Evolutionary conservation across 2,113 vertebrate species (phyloP), one percentile per base, ranked within the genome.

Genomic region (Sorex araneus): DNA sequence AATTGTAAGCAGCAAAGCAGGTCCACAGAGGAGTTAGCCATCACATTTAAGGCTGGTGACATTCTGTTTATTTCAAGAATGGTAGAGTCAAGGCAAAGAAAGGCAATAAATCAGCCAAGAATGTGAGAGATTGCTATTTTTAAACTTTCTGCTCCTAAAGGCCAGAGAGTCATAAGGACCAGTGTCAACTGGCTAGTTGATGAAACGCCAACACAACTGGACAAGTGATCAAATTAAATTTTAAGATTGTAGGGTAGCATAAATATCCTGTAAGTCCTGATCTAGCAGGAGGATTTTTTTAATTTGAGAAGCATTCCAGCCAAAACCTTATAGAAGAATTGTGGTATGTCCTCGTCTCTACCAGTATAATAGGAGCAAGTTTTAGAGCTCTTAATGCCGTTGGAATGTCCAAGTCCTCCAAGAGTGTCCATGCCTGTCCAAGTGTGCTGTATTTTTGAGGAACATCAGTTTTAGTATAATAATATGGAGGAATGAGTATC

Each of bases 221-320:
- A 34, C 28, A 77, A 40, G 1, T 30, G 63, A 81, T 63, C 32
- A 63, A 27, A n/a, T 15, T n/a, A 60, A 32, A 13, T 78, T 82
- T 73, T 82, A 69, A 45, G 73, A 6, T 57, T 43, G 36, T 40
- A 16, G 23, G 15, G 3, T 67, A 15, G 47, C 40, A 84, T 45
- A 84, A 40, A 25, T 21, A 91, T 89, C 69, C 82, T 71, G 23
- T 50, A 95, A 90, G 13, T 87, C 60, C 34, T 50, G 9, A 75
- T 57, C 10, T 13, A 84, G 57, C 8, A 67, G 57, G 13, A 32
- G 6, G 11, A 81, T 21, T 78, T 47, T 77, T 77, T 91, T 54
- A 69, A 13, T 82, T 91, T 71, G 25, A 34, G 74, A 82, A 66
- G 6, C n/a, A 90, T 57, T 73, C 21, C 27, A 36, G 60, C 27